A percentile compares a stretch with the other conserved stretches of the same genome.
Evolutionary conservation across 2,888 invertebrate genomes (phyloP).

Genomic region (Drosophila stalkeri): DNA sequence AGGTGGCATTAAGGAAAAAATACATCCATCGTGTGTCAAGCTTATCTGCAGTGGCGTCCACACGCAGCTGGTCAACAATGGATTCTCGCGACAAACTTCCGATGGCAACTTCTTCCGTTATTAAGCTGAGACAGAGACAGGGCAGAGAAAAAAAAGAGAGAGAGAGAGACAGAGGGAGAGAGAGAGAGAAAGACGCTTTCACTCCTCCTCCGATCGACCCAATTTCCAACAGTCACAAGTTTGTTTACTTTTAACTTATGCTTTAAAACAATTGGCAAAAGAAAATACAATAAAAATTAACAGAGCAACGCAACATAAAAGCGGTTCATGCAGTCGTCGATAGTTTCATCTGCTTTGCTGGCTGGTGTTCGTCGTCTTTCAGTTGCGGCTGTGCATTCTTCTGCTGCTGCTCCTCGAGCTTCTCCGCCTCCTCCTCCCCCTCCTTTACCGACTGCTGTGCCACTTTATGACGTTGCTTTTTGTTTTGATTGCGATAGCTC

Average conservation of each 20-base stretch:
- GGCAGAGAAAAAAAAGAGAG: not conserved
- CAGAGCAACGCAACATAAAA: constrained; percentile 23
- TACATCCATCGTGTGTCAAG: constrained; percentile 90
- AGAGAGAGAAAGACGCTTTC: not conserved
- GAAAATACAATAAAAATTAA: constrained; percentile 46
- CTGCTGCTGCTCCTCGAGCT: not conserved
- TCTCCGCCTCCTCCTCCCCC: not conserved
- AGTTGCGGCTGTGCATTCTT: not conserved
- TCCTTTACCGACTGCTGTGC: constrained; percentile 15
- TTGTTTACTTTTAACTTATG: constrained; percentile 1
- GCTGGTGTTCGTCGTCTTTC: constrained; percentile 24
- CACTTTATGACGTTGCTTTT: constrained; percentile 85
- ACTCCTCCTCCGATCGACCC: too few species aligned
- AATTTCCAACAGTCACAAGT: not conserved
- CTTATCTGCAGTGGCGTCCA: constrained; percentile 93
- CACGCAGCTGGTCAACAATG: constrained; percentile 92
- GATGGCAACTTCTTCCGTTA: constrained; percentile 91
- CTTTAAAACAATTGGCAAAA: constrained; percentile 28
- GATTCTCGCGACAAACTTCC: constrained; percentile 91
- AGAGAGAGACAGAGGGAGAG: not conserved
- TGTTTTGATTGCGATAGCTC: constrained; percentile 89
- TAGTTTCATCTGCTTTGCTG: constrained; percentile 72
- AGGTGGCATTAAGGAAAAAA: constrained; percentile 88
- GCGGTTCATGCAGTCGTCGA: constrained; percentile 56
- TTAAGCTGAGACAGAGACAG: constrained; percentile 75